Evolutionary conservation across 2,113 vertebrate species (phyloP).

Genomic region (Nycticorax nycticorax): DNA sequence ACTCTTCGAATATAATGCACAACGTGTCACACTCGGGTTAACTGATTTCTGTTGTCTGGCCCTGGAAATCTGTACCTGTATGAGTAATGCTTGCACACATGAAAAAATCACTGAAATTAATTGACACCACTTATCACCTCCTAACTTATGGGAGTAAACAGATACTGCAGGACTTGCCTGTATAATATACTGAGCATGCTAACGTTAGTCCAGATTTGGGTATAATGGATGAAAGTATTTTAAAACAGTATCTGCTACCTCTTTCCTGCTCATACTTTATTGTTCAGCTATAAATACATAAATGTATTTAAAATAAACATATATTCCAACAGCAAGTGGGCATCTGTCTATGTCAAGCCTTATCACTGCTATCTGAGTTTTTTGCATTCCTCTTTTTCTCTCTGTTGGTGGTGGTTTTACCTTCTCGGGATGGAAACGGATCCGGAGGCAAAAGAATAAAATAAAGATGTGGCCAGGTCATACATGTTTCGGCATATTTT

Average conservation of each 20-base stretch:
- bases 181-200: background rate
- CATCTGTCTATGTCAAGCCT: background rate
- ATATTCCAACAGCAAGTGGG: background rate
- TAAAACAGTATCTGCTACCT: background rate
- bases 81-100: background rate
- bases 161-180: background rate
- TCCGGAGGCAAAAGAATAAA: background rate
- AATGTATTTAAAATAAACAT: background rate
- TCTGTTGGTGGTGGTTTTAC: background rate
- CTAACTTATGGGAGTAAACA: background rate
- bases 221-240: background rate
- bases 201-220: background rate
- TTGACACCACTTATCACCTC: background rate
- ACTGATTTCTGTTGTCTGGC: background rate
- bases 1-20: background rate
- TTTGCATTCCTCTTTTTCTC: background rate
- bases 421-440: background rate
- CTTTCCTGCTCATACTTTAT: background rate
- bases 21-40: background rate
- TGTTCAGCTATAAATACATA: background rate
- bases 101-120: background rate
- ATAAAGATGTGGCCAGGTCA: background rate
- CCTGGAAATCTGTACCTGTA: background rate
- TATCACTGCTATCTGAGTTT: background rate
- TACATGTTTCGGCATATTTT: constrained; percentile 8